A percentile compares a stretch with the other conserved stretches of the same genome.
These are phyloP conservation scores for Elephas maximus DNA, from an alignment of 2,113 vertebrate species.

Conservation along the genomic window DNA sequence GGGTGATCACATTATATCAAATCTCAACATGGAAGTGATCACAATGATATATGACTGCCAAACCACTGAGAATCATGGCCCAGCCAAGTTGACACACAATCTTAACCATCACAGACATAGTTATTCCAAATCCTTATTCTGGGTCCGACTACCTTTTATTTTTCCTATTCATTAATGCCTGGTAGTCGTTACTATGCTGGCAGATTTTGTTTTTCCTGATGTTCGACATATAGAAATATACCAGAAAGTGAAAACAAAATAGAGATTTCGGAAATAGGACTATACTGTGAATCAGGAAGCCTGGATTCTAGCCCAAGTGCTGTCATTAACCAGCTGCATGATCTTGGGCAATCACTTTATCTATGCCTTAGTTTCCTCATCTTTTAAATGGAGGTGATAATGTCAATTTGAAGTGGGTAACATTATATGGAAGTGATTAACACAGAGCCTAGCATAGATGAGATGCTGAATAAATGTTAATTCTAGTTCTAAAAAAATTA, in stretches of 20 bases:
- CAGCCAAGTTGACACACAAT: too few relatives aligned
- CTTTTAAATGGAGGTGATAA: not conserved
- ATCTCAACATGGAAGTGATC: too few relatives aligned
- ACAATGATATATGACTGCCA: too few relatives aligned
- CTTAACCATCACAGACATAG: too few relatives aligned
- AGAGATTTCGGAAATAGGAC: not conserved
- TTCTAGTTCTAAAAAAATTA: constrained; percentile 17
- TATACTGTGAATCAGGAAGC: not conserved
- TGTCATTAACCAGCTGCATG: not conserved
- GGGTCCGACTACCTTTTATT: not conserved
- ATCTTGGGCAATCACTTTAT: not conserved
- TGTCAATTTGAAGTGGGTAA: not conserved
- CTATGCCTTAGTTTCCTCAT: not conserved
- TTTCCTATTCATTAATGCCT: not conserved
- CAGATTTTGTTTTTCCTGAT: not conserved
- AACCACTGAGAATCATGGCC: too few relatives aligned
- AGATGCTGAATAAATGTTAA: constrained; percentile 21
- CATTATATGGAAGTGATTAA: constrained; percentile 10
- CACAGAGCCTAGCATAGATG: not conserved
- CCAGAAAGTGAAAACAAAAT: not conserved
- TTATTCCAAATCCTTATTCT: not conserved
- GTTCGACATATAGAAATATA: not conserved
- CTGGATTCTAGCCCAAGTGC: not conserved
- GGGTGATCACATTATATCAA: too few relatives aligned
- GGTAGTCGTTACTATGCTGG: not conserved